Base-by-base conservation (phyloP, 2,888 invertebrate species). In the Dryobotodes eremita region DNA sequence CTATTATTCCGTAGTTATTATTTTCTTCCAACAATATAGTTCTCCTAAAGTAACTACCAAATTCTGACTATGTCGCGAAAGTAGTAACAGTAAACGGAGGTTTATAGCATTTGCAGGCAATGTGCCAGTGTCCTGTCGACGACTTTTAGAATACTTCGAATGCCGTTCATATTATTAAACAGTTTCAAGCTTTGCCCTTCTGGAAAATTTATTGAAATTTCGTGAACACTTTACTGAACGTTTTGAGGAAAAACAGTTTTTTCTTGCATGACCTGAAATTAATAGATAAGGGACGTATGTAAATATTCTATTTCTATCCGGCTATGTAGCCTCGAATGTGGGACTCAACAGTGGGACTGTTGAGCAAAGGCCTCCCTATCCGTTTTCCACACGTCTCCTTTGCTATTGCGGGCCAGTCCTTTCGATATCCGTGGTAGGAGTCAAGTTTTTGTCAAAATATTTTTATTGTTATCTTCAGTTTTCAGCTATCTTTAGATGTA, bases 51-150 rank as follows among this genome's bases (percentile, higher is more conserved):
- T 15, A 17, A 69, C 55, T 55, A 75, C 71, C 46, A 62, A 79
- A 57, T 59, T 42, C 59, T 50, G 71, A 75, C 77, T 78, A 71
- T 83, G 82, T 86, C 71, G 71, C 42, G 70, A 71, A 73, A 86
- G 75, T 86, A 80, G 83, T 83, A 62, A 86, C 70, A 80, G 83
- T 86, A 77, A 83, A 72, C 31, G 26, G 62, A 68, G 70, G 75
- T 85, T 86, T 86, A 85, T 75, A 75, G 80, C 68, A 69, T 64
- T 76, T 68, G 86, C 26, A 75, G 85, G 86, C 85, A 83, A 75
- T 83, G 86, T 85, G 85, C 84, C 85, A 85, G 72, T 83, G 77
- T 68, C 72, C 85, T 86, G 86, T 86, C 50, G 46, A 66, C 66
- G 66, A 86, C 53, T 76, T 85, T 74, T 79, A 59, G 62, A 75